A percentile compares a stretch with the other conserved stretches of the same genome.
phyloP scores from a whole-genome alignment of 2,113 vertebrate species.

The Ursus arctos region DNA sequence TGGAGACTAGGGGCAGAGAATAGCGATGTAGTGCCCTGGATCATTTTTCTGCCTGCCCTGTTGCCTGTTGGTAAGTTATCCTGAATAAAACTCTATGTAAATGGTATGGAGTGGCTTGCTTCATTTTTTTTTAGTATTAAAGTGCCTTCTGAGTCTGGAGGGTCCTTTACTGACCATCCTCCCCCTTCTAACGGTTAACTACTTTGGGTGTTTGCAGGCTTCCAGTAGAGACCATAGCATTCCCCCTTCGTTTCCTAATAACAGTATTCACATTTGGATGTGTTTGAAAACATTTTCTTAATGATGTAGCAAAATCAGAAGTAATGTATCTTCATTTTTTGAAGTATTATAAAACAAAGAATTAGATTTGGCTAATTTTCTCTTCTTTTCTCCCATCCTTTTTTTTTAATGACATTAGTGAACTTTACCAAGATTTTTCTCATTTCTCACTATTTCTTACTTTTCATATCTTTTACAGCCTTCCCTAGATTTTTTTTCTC shows the following conservation, averaged over 20 bases:
- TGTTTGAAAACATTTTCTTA: conserved; percentile 8
- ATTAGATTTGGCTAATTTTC: background rate
- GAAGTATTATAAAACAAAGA: background rate
- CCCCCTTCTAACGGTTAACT: background rate
- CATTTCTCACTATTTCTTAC: background rate
- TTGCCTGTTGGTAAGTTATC: background rate
- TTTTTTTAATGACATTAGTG: background rate
- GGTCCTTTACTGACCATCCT: background rate
- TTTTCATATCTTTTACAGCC: background rate
- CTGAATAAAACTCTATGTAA: background rate
- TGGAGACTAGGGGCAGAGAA: background rate
- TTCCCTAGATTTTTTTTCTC: background rate
- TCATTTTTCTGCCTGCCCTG: background rate
- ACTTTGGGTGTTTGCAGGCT: background rate
- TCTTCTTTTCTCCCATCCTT: background rate
- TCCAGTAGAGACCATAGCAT: background rate
- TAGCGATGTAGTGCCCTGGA: background rate
- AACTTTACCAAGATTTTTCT: conserved; percentile 12
- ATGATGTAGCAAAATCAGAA: conserved; percentile 54
- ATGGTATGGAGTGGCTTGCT: background rate
- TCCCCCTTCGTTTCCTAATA: background rate
- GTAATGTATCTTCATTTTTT: background rate
- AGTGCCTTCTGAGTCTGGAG: background rate
- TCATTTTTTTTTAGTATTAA: background rate
- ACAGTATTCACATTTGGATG: background rate